Conservation (phyloP, 2,113 vertebrate species). For the Lepus europaeus region DNA sequence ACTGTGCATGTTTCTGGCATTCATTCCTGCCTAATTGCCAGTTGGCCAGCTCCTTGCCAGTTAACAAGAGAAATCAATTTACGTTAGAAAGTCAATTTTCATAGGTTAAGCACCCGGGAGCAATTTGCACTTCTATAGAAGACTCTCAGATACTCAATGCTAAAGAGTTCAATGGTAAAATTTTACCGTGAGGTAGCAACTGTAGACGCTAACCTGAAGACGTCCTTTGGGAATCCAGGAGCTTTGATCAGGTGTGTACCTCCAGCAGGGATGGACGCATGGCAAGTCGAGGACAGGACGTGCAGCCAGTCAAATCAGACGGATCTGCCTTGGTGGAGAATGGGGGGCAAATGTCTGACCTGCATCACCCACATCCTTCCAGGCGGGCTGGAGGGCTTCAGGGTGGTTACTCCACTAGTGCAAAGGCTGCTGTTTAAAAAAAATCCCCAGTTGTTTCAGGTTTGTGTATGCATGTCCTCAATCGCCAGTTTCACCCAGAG, state of each 20-base stretch:
- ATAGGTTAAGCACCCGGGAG: not conserved
- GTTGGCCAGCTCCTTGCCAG: not conserved
- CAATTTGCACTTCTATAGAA: not conserved
- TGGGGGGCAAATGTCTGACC: not conserved
- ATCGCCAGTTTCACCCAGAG: not conserved
- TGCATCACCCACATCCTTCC: not conserved
- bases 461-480: not conserved
- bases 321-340: not conserved
- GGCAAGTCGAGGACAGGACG: not conserved
- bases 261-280: not conserved
- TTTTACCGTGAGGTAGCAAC: not conserved
- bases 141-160: not conserved
- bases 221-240: not conserved
- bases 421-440: not conserved
- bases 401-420: not conserved
- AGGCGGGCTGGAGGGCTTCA: not conserved
- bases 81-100: constrained; percentile 3
- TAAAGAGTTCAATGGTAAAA: not conserved
- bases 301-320: not conserved
- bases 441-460: not conserved
- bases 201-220: not conserved
- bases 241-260: not conserved
- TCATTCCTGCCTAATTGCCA: not conserved
- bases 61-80: not conserved
- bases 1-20: not conserved